phyloP scores from a whole-genome alignment of 2,797 vertebrate species.

The Thunnus albacares region DNA sequence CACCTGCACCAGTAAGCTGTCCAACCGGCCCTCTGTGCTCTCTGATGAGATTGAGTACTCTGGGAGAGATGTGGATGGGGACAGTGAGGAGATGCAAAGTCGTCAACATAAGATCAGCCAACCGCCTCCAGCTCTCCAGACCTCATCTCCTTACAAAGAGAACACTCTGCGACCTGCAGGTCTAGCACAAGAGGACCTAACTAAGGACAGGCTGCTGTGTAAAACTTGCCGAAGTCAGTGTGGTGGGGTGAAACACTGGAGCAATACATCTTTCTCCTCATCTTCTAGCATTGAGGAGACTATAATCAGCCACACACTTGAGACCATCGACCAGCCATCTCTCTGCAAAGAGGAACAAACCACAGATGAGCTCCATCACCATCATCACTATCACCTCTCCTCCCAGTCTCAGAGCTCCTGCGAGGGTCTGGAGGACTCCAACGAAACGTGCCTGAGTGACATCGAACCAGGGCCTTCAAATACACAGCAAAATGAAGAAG shows the following conservation, averaged over 20 bases:
- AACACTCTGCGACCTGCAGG: conserved; percentile 68
- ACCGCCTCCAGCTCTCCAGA: conserved; percentile 90
- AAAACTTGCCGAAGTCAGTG: conserved; percentile 81
- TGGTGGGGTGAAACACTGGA: conserved; percentile 78
- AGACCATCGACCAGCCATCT: conserved; percentile 78
- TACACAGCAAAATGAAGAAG: conserved; percentile 57
- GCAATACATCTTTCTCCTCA: conserved; percentile 81
- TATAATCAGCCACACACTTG: conserved; percentile 80
- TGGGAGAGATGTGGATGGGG: conserved; percentile 77
- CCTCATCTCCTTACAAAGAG: conserved; percentile 95
- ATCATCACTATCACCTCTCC: conserved; percentile 74
- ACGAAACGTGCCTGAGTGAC: conserved; percentile 92
- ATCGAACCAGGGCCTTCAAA: conserved; percentile 86
- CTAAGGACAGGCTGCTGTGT: conserved; percentile 80
- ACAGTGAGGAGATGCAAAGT: conserved; percentile 73
- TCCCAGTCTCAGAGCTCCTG: conserved; percentile 89
- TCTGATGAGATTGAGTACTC: conserved; percentile 95
- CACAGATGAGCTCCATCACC: conserved; percentile 44
- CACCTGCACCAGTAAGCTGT: conserved; percentile 98
- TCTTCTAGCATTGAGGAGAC: conserved; percentile 87
- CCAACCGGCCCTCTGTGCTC: conserved; percentile 95
- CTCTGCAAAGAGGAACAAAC: conserved; percentile 73
- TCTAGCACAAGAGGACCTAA: conserved; percentile 55
- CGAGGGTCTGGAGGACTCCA: conserved; percentile 93
- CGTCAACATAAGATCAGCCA: conserved; percentile 73